Evolutionary conservation across 2,888 invertebrate genomes (phyloP), one percentile per base, ranked within the genome.

Genomic region (Acanthosepion pharaonis): DNA sequence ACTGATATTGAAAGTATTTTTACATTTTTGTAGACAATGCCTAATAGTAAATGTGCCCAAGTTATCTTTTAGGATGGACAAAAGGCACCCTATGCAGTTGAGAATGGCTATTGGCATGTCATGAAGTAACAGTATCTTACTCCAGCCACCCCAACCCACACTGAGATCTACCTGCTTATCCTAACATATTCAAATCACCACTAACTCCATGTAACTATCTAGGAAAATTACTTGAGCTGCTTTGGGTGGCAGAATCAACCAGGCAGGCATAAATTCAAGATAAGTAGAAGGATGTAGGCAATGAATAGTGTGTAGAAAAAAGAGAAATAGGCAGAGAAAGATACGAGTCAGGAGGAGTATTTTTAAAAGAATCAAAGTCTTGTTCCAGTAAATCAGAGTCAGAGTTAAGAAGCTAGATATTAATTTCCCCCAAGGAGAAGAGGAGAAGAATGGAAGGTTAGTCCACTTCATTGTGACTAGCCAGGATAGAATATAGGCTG

Each of bases 51-150:
- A 33, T n/a, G n/a, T 78, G 78, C 11, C 78, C n/a, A 78, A 78
- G n/a, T 93, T 93, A 93, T 93, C 93, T 93, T 28, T n/a, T 53
- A 53, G 53, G 51, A 93, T 51, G 51, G 93, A 93, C 93, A 93
- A 93, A 93, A 93, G 93, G 51, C 93, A 93, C 48, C 18, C 53
- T 93, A 53, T 93, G 28, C 93, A 78, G 78, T 78, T 78, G 78
- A 78, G 78, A 78, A 78, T 78, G 78, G n/a, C 33, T 33, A 78
- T 78, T 78, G 78, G 78, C n/a, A 78, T 78, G 18, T 18, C 78
- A 78, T 78, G 78, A 78, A 33, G 33, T 78, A 78, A 78, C n/a
- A n/a, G n/a, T 78, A 78, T n/a, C 78, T n/a, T 9, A 33, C n/a
- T 5, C 78, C 78, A 78, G 15, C 15, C 15, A n/a, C n/a, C 11